These are phyloP conservation scores for Nezara viridula DNA, from an alignment of 2,888 invertebrate species.

Conservation along the genomic window DNA sequence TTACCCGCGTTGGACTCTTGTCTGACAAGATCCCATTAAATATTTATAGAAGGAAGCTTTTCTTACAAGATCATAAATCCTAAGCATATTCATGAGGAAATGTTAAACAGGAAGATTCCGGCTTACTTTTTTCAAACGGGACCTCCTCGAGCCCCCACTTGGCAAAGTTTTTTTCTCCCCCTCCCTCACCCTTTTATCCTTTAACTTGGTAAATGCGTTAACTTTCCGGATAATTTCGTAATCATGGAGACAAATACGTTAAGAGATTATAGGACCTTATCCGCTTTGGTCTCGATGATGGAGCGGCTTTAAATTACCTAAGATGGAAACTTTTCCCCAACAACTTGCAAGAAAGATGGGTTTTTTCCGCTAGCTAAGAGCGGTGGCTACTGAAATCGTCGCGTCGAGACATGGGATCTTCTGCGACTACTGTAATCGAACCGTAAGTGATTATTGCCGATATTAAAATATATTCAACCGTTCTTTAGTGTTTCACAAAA, in stretches of 20 bases:
- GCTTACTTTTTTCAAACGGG: constrained; percentile 51
- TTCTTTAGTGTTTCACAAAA: too few relatives aligned
- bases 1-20: not conserved
- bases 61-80: constrained; percentile 30
- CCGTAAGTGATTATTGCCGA: not conserved
- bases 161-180: constrained; percentile 31
- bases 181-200: constrained; percentile 50
- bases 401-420: not conserved
- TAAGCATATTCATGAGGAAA: constrained; percentile 53
- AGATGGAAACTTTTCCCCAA: constrained; percentile 35
- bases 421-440: not conserved
- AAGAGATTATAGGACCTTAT: constrained; percentile 57
- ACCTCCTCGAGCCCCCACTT: constrained; percentile 35
- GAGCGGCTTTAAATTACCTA: constrained; percentile 50
- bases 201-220: constrained; percentile 57
- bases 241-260: constrained; percentile 59
- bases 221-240: constrained; percentile 58
- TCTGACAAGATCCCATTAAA: constrained; percentile 19
- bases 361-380: not conserved
- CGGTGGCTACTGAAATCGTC: not conserved
- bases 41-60: constrained; percentile 2
- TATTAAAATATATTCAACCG: too few relatives aligned
- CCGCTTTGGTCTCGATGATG: constrained; percentile 53
- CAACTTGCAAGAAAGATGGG: constrained; percentile 37
- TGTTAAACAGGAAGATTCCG: constrained; percentile 36